Base-by-base conservation (phyloP, 2,113 vertebrate genomes). In the Bos indicus region DNA sequence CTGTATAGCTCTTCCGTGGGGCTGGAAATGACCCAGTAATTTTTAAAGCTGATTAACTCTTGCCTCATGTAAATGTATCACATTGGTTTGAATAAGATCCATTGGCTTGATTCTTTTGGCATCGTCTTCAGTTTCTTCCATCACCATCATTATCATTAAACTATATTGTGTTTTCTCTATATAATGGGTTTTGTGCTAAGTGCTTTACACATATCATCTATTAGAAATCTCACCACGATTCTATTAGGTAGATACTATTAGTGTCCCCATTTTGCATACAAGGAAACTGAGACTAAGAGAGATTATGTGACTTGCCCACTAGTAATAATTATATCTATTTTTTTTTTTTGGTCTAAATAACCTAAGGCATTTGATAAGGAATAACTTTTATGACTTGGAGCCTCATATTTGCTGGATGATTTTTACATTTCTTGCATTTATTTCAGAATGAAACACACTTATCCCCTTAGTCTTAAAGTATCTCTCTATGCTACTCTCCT, bases 371-470 rank as follows among this genome's bases (percentile, higher is more conserved):
- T 48, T 88, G 21, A 59, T 81, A 91, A 92, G 71, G 36, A 93
- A 85, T 25, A 23, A 60, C 6, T 96, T 93, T 93, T 96, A 33
- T 93, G 82, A 97, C 17, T 33, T 85, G 26, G 52, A 43, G 2
- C 1, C 4, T 96, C 25, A 83, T 78, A 86, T 59, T 86, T 71
- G 64, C 67, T 2, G 59, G 19, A 30, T 96, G 43, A 95, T 86
- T 92, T 85, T 94, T 92, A 87, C 28, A 56, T 90, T 92, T 92
- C 40, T 95, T 56, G 57, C 57, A 43, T 92, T 90, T 21, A 80
- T 88, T 89, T 95, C 52, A 88, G 43, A 93, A 48, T 62, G 59
- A 92, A 91, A 91, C 26, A 80, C 23, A 54, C 30, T 17, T 56
- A 71, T 21, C 25, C 4, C 16, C 96, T 82, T 82, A 30, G 3